phyloP scores from a whole-genome alignment of 2,113 vertebrate genomes.

The Erinaceus europaeus region DNA sequence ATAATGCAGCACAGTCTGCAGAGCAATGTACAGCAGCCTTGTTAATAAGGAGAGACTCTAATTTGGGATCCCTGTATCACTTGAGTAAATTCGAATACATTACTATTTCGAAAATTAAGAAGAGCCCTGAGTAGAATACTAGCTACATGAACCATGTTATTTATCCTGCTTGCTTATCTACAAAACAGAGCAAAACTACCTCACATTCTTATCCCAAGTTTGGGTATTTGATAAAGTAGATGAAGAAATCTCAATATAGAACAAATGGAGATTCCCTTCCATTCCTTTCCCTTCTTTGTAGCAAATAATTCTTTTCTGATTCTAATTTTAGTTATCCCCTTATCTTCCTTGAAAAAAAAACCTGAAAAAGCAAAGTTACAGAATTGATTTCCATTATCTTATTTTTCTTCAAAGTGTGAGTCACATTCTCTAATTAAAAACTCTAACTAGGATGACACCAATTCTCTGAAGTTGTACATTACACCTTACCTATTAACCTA shows the following conservation, averaged over 20 bases:
- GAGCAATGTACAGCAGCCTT: background rate
- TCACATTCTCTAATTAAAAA: constrained; percentile 48
- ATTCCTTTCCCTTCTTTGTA: background rate
- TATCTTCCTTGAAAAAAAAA: background rate
- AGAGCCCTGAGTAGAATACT: background rate
- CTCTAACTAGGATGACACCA: background rate
- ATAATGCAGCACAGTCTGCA: fast-evolving
- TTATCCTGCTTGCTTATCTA: background rate
- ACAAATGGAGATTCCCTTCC: background rate
- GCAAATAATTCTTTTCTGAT: background rate
- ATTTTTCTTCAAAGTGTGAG: constrained; percentile 27
- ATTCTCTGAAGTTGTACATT: background rate
- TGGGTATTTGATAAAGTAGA: background rate
- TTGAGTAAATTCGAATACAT: background rate
- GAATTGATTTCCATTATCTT: background rate
- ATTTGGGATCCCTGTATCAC: background rate
- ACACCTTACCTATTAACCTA: constrained; percentile 50
- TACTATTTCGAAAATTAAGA: background rate
- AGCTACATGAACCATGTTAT: background rate
- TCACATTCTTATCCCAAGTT: background rate
- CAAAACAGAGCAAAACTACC: background rate
- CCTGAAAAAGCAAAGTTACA: background rate
- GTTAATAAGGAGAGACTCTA: background rate
- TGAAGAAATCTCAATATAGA: background rate
- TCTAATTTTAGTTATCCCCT: background rate